Evolutionary conservation across 37 sponge, comb jelly and placozoan species (phyloP).

Genomic region (Cladorhizidae sp.): DNA sequence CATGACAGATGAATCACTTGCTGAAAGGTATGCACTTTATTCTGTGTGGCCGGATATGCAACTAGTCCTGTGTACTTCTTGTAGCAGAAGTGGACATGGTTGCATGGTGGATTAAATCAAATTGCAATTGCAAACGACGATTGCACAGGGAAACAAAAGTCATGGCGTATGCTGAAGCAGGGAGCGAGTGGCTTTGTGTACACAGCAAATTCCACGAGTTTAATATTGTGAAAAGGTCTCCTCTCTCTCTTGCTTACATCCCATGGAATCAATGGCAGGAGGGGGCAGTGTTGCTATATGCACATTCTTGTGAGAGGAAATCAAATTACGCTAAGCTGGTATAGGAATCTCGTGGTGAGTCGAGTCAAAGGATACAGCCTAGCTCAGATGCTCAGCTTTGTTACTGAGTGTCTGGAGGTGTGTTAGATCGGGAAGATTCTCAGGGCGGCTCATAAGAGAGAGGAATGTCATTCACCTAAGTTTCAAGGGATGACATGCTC

Average conservation of each 20-base stretch:
- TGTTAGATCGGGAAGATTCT: slow-evolving; percentile 8
- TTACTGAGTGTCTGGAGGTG: slow-evolving; percentile 13
- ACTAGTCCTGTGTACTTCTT: slow-evolving; percentile 19
- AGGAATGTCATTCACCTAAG: slow-evolving; percentile 11
- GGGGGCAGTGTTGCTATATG: not conserved
- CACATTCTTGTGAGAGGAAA: slow-evolving; percentile 28
- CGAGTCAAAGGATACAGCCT: slow-evolving; percentile 26
- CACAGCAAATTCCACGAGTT: not conserved
- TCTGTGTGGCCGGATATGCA: slow-evolving; percentile 6
- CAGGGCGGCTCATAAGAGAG: slow-evolving; percentile 3
- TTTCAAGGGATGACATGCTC: slow-evolving; percentile 11
- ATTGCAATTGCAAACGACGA: slow-evolving; percentile 15
- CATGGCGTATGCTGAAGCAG: not conserved
- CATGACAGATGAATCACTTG: slow-evolving; percentile 35
- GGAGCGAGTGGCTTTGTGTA: not conserved
- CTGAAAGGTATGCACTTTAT: slow-evolving; percentile 26
- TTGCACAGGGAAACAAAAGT: not conserved
- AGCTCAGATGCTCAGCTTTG: slow-evolving; percentile 12
- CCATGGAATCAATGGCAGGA: slow-evolving; percentile 9
- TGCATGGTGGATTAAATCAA: not conserved
- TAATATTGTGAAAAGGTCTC: not conserved
- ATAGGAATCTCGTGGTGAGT: slow-evolving; percentile 26
- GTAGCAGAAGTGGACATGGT: slow-evolving; percentile 1
- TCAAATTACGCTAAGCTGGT: slow-evolving; percentile 24
- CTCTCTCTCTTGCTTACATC: not conserved